These are phyloP conservation scores for Melieria picta DNA, from an alignment of 2,888 invertebrate species.

Conservation along the genomic window DNA sequence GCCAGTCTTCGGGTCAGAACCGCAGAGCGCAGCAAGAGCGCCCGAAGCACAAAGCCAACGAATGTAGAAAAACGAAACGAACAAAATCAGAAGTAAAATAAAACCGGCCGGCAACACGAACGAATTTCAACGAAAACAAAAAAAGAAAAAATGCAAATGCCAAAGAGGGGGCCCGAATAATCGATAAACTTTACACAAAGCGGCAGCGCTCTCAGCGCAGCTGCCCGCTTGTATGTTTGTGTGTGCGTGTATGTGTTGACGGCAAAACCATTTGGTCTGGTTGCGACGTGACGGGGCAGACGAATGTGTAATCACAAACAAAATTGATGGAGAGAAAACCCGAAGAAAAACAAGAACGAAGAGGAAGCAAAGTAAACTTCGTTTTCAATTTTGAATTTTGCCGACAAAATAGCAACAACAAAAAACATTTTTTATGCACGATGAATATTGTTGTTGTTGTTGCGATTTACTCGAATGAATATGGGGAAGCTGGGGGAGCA, in stretches of 20 bases:
- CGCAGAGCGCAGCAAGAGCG: not conserved
- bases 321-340: too few relatives aligned
- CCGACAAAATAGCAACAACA: conserved; percentile 1
- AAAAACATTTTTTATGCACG: not conserved
- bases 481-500: not conserved
- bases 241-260: conserved; percentile 7
- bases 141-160: conserved; percentile 17
- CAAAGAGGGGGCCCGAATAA: conserved; percentile 9
- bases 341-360: conserved; percentile 1
- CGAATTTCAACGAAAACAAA: conserved; percentile 32
- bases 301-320: conserved; percentile 2
- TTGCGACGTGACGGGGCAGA: not conserved
- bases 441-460: not conserved
- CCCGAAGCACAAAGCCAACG: not conserved
- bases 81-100: conserved; percentile 7
- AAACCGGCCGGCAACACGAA: conserved; percentile 36
- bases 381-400: conserved; percentile 24
- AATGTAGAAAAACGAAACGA: not conserved
- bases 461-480: not conserved
- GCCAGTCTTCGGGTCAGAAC: too few relatives aligned
- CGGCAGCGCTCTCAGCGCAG: not conserved
- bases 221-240: not conserved
- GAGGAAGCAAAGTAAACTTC: conserved; percentile 25
- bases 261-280: too few relatives aligned
- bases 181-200: conserved; percentile 26